These are phyloP conservation scores for Betta splendens DNA, from an alignment of 2,797 vertebrate genomes.

Conservation along the genomic window DNA sequence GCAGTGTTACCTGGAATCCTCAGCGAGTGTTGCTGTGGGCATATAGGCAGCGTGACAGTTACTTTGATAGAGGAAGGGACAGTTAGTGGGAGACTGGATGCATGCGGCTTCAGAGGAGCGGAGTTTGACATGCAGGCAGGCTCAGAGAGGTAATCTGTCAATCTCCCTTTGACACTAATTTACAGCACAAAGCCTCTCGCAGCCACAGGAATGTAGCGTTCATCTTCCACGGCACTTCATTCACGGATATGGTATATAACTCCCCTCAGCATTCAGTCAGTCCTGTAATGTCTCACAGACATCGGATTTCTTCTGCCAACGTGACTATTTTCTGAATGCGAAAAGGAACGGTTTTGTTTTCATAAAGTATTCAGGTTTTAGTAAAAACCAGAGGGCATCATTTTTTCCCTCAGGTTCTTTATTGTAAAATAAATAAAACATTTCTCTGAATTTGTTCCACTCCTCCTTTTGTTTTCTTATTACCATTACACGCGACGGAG, in stretches of 20 bases:
- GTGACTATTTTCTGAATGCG: neutral
- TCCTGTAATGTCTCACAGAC: slow-evolving; percentile 1
- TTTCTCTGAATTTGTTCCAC: slow-evolving; percentile 18
- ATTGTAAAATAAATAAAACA: neutral
- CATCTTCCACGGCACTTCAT: slow-evolving; percentile 16
- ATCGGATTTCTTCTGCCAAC: slow-evolving; percentile 7
- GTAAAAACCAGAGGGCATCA: neutral
- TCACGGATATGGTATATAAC: slow-evolving; percentile 13
- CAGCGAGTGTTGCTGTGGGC: slow-evolving; percentile 28
- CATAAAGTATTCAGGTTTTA: neutral
- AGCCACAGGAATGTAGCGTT: slow-evolving; percentile 43
- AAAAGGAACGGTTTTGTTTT: neutral
- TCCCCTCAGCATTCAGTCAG: slow-evolving; percentile 1
- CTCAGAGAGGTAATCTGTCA: slow-evolving; percentile 63
- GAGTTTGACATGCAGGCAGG: slow-evolving; percentile 54
- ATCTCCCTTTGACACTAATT: slow-evolving; percentile 65
- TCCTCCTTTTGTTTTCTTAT: slow-evolving; percentile 37
- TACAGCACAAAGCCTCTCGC: slow-evolving; percentile 54
- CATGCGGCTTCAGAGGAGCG: slow-evolving; percentile 50
- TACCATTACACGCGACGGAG: slow-evolving; percentile 11
- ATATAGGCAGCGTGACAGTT: slow-evolving; percentile 44
- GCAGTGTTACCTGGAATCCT: slow-evolving; percentile 8
- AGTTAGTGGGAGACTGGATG: slow-evolving; percentile 37
- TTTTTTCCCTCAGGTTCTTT: neutral
- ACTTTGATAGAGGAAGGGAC: slow-evolving; percentile 39